These are phyloP conservation scores for Ramphastos sulfuratus DNA, from an alignment of 2,113 vertebrate species.

Conservation along the genomic window DNA sequence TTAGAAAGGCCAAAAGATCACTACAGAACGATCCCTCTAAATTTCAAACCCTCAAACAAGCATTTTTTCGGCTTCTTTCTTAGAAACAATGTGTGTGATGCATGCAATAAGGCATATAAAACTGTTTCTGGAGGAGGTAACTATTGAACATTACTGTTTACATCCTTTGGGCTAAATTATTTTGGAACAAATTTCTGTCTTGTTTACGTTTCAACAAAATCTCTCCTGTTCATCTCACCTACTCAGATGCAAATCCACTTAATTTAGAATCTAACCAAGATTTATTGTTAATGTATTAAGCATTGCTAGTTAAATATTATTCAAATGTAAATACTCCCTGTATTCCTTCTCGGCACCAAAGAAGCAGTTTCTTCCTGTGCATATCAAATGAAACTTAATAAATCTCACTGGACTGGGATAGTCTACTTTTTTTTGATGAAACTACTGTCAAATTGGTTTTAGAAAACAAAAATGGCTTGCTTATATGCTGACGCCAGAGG, in stretches of 20 bases:
- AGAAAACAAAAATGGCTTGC: not conserved
- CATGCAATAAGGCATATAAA: not conserved
- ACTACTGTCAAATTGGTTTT: not conserved
- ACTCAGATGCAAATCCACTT: slow-evolving; percentile 64
- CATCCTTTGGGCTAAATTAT: slow-evolving; percentile 5
- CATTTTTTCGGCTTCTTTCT: slow-evolving; percentile 6
- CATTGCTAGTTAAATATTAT: slow-evolving; percentile 64
- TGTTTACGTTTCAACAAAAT: slow-evolving; percentile 59
- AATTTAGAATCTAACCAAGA: slow-evolving; percentile 64
- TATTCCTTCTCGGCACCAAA: slow-evolving; percentile 35
- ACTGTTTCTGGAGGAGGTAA: slow-evolving; percentile 25
- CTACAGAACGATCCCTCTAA: not conserved
- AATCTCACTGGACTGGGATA: not conserved
- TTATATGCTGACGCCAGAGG: not conserved
- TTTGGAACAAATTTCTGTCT: slow-evolving; percentile 53
- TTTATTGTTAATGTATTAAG: slow-evolving; percentile 67
- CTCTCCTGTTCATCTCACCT: slow-evolving; percentile 64
- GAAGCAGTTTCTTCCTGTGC: not conserved
- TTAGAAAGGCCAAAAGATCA: not conserved
- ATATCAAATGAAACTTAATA: slow-evolving; percentile 2
- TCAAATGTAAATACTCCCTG: slow-evolving; percentile 47
- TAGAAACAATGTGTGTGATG: not conserved
- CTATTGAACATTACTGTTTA: slow-evolving; percentile 35
- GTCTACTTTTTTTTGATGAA: not conserved
- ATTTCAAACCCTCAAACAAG: not conserved